Percentiles rank a stretch among this genome's conserved stretches.
Evolutionary conservation across 2,113 vertebrate species (phyloP).

Genomic region (Megaceryle torquata): DNA sequence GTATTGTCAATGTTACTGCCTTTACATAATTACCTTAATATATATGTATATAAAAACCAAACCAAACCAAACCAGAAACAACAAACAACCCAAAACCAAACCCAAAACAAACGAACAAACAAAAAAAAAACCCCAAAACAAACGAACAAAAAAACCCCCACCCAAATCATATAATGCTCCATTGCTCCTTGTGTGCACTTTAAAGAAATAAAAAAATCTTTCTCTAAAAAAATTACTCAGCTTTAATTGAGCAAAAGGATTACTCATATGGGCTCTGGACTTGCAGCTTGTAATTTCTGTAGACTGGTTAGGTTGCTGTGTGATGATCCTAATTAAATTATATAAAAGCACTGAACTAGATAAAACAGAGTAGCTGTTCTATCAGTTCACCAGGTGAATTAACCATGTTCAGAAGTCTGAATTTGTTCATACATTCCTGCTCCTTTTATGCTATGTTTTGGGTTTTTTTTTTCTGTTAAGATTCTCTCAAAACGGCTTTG

Average conservation of each 20-base stretch:
- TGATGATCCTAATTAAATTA: constrained; percentile 74
- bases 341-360: constrained; percentile 44
- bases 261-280: constrained; percentile 64
- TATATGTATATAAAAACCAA: not conserved
- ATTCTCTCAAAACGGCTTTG: not conserved
- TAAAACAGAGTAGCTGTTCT: constrained; percentile 43
- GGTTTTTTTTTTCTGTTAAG: not conserved
- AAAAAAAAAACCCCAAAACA: no score
- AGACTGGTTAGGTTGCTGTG: constrained; percentile 54
- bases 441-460: not conserved
- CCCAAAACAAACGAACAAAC: no score
- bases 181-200: constrained; percentile 57
- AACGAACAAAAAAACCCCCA: no score
- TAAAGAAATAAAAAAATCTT: not conserved
- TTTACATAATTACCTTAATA: constrained; percentile 68
- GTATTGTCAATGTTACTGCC: constrained; percentile 58
- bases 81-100: no score
- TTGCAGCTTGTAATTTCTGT: constrained; percentile 65
- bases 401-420: constrained; percentile 9
- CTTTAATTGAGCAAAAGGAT: constrained; percentile 75
- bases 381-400: constrained; percentile 39
- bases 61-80: no score
- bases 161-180: constrained; percentile 1
- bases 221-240: constrained; percentile 29
- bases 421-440: not conserved